Evolutionary conservation across 1,140 invertebrate genomes (phyloP).

Genomic region (Nixonia krombeini): DNA sequence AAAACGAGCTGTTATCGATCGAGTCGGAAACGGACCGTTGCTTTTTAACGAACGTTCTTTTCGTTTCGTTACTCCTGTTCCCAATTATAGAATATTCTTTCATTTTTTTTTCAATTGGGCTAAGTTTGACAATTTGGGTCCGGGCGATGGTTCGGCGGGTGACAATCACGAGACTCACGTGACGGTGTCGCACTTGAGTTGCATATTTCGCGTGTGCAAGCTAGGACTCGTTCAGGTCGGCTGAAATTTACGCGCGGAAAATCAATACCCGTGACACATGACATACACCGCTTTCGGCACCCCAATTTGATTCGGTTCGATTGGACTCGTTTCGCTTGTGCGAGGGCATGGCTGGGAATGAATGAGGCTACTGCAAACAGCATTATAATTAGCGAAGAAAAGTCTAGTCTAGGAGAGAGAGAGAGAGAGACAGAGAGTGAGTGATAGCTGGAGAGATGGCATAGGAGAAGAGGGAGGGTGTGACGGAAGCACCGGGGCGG

Average conservation of each 20-base stretch:
- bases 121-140: background rate
- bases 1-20: constrained; percentile 40
- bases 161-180: no score
- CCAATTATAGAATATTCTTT: background rate
- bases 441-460: no score
- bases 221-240: constrained; percentile 47
- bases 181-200: constrained; percentile 26
- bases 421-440: no score
- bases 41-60: constrained; percentile 3
- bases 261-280: constrained; percentile 64
- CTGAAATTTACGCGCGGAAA: constrained; percentile 63
- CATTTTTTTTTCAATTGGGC: background rate
- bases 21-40: no score
- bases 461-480: no score
- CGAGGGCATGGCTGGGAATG: constrained; percentile 16
- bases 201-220: no score
- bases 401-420: no score
- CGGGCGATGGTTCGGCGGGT: no score
- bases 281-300: constrained; percentile 22
- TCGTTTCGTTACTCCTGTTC: background rate
- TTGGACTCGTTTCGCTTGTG: no score
- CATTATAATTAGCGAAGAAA: no score
- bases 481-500: constrained; percentile 3
- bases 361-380: constrained; percentile 22
- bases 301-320: no score